phyloP scores from a whole-genome alignment of 2,113 vertebrate genomes.

The Apaloderma vittatum region DNA sequence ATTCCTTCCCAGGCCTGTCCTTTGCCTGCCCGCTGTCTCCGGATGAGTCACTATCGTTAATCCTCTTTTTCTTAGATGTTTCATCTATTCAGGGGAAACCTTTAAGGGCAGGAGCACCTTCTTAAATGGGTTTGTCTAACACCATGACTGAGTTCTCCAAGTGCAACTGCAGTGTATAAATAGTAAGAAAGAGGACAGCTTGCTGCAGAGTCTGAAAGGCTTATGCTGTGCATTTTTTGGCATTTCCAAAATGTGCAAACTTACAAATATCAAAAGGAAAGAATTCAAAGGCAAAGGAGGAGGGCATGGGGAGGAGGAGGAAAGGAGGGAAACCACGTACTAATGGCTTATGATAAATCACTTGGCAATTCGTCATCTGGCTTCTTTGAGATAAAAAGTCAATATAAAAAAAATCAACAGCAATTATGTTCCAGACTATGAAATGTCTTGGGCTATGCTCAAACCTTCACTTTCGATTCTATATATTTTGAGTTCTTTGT shows the following conservation, averaged over 20 bases:
- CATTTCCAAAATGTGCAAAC: neutral
- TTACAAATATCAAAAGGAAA: neutral
- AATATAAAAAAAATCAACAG: neutral
- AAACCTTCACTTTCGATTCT: neutral
- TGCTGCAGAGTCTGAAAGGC: neutral
- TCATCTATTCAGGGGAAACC: neutral
- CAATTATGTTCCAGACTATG: constrained; percentile 2
- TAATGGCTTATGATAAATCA: neutral
- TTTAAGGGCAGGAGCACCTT: neutral
- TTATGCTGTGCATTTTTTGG: neutral
- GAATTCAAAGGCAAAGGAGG: neutral
- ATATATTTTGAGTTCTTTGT: neutral
- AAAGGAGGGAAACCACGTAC: neutral
- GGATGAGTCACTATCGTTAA: neutral
- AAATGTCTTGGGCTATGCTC: neutral
- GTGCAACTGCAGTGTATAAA: neutral
- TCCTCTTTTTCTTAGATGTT: neutral
- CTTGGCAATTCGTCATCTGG: neutral
- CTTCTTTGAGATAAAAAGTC: constrained; percentile 43
- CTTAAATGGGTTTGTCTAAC: neutral
- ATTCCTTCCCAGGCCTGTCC: neutral
- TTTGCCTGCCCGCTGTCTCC: neutral
- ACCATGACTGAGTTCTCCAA: neutral
- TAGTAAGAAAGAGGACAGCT: neutral
- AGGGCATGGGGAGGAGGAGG: neutral